phyloP scores from a whole-genome alignment of 2,888 invertebrate genomes.

The Sisyra nigra region DNA sequence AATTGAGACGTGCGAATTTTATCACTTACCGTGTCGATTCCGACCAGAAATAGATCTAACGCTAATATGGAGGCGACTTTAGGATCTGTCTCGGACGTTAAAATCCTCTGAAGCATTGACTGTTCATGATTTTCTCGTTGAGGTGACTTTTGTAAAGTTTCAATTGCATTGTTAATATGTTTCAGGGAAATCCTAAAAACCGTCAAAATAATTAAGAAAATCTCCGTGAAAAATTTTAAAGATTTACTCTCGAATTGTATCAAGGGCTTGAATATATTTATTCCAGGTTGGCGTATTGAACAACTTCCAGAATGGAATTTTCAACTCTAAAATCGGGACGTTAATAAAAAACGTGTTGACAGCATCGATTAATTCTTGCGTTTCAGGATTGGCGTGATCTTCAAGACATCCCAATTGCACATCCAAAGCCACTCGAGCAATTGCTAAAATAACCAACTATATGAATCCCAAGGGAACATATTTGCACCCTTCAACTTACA shows the following conservation, averaged over 20 bases:
- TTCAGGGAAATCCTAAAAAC: constrained; percentile 44
- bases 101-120: constrained; percentile 46
- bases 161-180: constrained; percentile 40
- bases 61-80: constrained; percentile 53
- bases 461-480: neutral
- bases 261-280: constrained; percentile 44
- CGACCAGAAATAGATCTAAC: constrained; percentile 60
- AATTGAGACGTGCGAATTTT: neutral
- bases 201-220: too few species aligned
- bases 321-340: constrained; percentile 45
- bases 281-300: constrained; percentile 45
- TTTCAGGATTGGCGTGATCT: constrained; percentile 32
- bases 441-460: constrained; percentile 29
- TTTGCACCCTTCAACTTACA: constrained; percentile 40
- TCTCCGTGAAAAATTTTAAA: too few species aligned
- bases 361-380: constrained; percentile 46
- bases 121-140: constrained; percentile 26
- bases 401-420: constrained; percentile 46
- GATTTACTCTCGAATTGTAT: constrained; percentile 46
- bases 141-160: constrained; percentile 22
- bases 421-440: constrained; percentile 48
- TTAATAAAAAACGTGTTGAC: constrained; percentile 48
- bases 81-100: constrained; percentile 38
- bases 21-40: constrained; percentile 53
- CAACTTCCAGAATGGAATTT: constrained; percentile 49